Evolutionary conservation across 2,888 invertebrate genomes (phyloP).

Genomic region (Myopa tessellatipennis): DNA sequence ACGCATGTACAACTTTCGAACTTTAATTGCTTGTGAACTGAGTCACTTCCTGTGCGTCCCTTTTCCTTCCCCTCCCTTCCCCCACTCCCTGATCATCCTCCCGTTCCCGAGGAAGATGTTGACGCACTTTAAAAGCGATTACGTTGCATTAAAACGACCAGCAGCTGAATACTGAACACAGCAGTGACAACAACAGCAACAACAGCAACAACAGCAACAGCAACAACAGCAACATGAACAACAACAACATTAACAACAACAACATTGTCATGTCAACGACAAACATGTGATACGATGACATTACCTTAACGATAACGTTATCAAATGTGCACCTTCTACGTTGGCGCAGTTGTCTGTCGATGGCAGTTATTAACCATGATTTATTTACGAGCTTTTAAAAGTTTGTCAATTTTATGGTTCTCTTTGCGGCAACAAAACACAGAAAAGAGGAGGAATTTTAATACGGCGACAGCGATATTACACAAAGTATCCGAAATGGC

Average conservation of each 20-base stretch:
- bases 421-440: not conserved
- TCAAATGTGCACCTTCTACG: too few relatives aligned
- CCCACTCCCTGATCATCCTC: not conserved
- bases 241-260: conserved; percentile 20
- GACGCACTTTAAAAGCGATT: not conserved
- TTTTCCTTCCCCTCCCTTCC: not conserved
- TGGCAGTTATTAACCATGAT: not conserved
- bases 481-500: not conserved
- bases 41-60: too few relatives aligned
- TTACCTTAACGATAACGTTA: too few relatives aligned
- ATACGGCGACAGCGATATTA: not conserved
- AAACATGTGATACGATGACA: too few relatives aligned
- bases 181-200: conserved; percentile 29
- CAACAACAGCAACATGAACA: conserved; percentile 17
- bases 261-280: too few relatives aligned
- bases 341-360: not conserved
- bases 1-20: not conserved
- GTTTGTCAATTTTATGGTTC: conserved; percentile 4
- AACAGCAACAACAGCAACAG: conserved; percentile 14
- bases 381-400: conserved; percentile 16
- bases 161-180: conserved; percentile 42
- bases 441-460: not conserved
- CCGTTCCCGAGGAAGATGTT: not conserved
- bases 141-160: not conserved
- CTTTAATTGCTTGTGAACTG: too few relatives aligned